Percentiles rank a stretch among this genome's conserved stretches.
Conservation (phyloP, 2,888 invertebrate species). For the Caradrina kadenii region DNA sequence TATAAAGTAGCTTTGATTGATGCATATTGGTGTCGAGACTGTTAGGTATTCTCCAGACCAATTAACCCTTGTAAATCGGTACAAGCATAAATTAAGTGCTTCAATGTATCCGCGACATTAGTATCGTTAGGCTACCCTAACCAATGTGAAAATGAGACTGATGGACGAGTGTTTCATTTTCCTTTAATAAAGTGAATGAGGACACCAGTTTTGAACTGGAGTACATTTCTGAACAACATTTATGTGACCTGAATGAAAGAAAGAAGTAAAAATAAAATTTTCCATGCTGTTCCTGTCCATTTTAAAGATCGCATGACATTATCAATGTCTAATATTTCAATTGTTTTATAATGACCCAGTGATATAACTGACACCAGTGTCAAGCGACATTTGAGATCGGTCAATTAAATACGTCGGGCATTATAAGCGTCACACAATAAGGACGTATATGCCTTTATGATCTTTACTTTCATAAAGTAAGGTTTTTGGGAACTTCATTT, state of each 20-base stretch:
- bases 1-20: constrained; percentile 52
- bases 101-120: constrained; percentile 1
- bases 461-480: background rate
- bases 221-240: background rate
- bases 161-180: background rate
- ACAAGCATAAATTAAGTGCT: constrained; percentile 2
- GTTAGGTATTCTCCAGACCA: constrained; percentile 23
- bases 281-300: constrained; percentile 31
- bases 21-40: constrained; percentile 49
- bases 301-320: constrained; percentile 57
- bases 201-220: background rate
- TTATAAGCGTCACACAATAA: constrained; percentile 6
- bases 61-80: constrained; percentile 41
- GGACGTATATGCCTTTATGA: background rate
- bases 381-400: constrained; percentile 66
- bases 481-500: background rate
- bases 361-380: constrained; percentile 71
- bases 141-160: background rate
- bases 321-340: constrained; percentile 61
- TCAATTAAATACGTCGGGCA: constrained; percentile 45
- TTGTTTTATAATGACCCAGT: constrained; percentile 60
- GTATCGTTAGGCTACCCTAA: background rate
- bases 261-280: constrained; percentile 18
- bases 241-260: constrained; percentile 1
- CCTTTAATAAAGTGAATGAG: background rate